Evolutionary conservation across 2,888 invertebrate species (phyloP).

Genomic region (Drosophila ezoana): DNA sequence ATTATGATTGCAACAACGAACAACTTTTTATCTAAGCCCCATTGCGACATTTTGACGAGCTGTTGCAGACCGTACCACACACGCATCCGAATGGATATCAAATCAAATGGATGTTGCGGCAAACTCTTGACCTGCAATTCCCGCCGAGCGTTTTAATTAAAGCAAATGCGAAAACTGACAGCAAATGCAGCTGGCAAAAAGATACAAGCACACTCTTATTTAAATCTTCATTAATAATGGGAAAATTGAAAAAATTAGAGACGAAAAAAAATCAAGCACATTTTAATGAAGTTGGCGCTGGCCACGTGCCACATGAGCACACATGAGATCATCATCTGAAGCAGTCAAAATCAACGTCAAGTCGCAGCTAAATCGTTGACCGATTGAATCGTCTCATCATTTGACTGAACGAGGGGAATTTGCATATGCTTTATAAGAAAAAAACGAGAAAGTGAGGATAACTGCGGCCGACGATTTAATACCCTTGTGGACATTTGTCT

Average conservation of each 20-base stretch:
- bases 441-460: background rate
- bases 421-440: conserved; percentile 27
- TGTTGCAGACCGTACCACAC: conserved; percentile 14
- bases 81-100: conserved; percentile 50
- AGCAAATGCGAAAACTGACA: conserved; percentile 38
- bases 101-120: background rate
- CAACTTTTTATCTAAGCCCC: conserved; percentile 25
- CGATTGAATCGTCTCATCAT: conserved; percentile 19
- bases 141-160: conserved; percentile 34
- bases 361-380: conserved; percentile 5
- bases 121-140: conserved; percentile 64
- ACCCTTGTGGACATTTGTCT: too few species aligned
- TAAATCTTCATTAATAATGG: conserved; percentile 45
- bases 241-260: conserved; percentile 15
- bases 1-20: conserved; percentile 25
- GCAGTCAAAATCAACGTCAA: conserved; percentile 13
- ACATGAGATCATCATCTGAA: conserved; percentile 42
- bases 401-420: conserved; percentile 25
- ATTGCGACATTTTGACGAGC: conserved; percentile 24
- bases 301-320: conserved; percentile 49
- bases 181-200: conserved; percentile 31
- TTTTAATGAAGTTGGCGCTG: conserved; percentile 24
- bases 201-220: conserved; percentile 18
- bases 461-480: too few species aligned
- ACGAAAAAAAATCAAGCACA: background rate